These are phyloP conservation scores for Megalonaias nervosa DNA, from an alignment of 1,140 invertebrate species.

Conservation along the genomic window DNA sequence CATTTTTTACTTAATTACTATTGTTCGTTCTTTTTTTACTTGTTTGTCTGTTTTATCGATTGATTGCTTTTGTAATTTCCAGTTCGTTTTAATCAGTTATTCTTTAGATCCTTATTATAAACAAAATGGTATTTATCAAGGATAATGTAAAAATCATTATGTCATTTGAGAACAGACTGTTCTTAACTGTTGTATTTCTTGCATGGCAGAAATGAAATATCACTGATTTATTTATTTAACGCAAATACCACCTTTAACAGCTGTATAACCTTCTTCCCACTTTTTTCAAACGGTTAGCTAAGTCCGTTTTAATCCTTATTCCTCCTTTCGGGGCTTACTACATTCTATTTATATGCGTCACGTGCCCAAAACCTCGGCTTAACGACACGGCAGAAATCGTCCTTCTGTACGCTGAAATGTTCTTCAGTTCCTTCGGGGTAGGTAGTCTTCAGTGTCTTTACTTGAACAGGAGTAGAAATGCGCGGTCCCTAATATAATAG, in stretches of 20 bases:
- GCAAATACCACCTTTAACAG: background rate
- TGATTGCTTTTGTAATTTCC: background rate
- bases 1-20: background rate
- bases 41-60: background rate
- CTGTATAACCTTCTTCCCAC: no score
- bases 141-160: background rate
- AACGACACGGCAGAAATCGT: no score
- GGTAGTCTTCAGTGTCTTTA: no score
- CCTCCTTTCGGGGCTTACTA: no score
- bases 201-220: background rate
- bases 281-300: no score
- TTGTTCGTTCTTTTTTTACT: background rate
- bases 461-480: no score
- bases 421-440: no score
- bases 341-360: constrained; percentile 7
- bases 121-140: background rate
- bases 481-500: no score
- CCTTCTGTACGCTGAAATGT: no score
- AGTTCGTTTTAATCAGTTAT: background rate
- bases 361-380: background rate
- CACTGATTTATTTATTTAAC: background rate
- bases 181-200: background rate
- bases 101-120: no score
- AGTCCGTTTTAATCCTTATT: no score
- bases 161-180: background rate